Evolutionary conservation across 2,113 vertebrate species (phyloP).

Genomic region (Syrmaticus mikado): DNA sequence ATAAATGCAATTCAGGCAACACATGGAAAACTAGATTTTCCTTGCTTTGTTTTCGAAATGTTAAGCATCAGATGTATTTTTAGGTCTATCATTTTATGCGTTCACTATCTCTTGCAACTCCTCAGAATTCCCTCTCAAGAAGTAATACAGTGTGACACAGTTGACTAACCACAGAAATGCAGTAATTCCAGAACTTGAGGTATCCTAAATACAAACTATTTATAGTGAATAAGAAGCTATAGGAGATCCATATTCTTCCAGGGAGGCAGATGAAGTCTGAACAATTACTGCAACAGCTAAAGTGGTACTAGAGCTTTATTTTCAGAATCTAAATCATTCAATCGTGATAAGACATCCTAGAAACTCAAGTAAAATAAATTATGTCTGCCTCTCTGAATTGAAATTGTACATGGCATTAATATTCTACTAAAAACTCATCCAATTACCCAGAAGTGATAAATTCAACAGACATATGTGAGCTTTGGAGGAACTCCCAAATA

Average conservation of each 20-base stretch:
- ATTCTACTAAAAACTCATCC: background rate
- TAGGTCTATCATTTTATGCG: background rate
- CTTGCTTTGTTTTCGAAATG: background rate
- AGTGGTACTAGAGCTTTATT: background rate
- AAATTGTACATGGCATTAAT: background rate
- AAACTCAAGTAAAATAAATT: background rate
- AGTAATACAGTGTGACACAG: background rate
- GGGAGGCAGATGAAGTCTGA: background rate
- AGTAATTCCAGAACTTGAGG: background rate
- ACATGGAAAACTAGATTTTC: background rate
- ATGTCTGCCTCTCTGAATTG: fast-evolving
- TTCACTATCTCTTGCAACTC: background rate
- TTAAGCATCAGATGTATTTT: background rate
- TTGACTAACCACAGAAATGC: background rate
- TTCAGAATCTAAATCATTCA: background rate
- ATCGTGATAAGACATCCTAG: background rate
- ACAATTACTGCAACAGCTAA: background rate
- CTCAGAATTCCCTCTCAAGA: background rate
- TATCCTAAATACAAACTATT: background rate
- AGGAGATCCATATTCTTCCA: background rate
- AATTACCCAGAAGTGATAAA: background rate
- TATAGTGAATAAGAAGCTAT: background rate
- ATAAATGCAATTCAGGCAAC: background rate
- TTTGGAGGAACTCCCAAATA: background rate
- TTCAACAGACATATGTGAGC: background rate